Evolutionary conservation across 2,888 invertebrate species (phyloP).

Genomic region (Diloba caeruleocephala): DNA sequence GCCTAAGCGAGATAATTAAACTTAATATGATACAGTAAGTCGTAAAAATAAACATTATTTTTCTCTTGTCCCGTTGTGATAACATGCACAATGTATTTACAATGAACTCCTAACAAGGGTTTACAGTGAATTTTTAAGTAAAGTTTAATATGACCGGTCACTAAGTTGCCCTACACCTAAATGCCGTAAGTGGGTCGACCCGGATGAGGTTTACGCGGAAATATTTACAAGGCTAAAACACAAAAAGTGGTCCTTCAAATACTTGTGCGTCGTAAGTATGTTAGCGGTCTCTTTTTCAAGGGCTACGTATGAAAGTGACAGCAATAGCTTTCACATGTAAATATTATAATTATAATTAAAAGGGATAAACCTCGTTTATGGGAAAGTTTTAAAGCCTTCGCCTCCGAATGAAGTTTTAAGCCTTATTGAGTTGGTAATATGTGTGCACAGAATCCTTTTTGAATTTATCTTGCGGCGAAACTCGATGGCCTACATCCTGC

Average conservation of each 20-base stretch:
- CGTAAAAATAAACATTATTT: neutral
- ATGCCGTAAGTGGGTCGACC: slow-evolving; percentile 71
- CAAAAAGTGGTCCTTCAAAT: slow-evolving; percentile 64
- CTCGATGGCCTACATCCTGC: slow-evolving; percentile 80
- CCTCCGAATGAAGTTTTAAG: slow-evolving; percentile 82
- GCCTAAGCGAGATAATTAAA: too few species aligned
- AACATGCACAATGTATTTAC: slow-evolving; percentile 12
- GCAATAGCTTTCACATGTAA: slow-evolving; percentile 66
- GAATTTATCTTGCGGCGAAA: slow-evolving; percentile 79
- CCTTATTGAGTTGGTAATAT: slow-evolving; percentile 84
- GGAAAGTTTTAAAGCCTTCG: slow-evolving; percentile 75
- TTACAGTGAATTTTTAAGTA: slow-evolving; percentile 55
- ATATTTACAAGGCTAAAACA: slow-evolving; percentile 69
- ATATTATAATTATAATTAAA: slow-evolving; percentile 73
- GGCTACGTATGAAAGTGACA: slow-evolving; percentile 51
- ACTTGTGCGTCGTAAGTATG: slow-evolving; percentile 46
- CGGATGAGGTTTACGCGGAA: slow-evolving; percentile 64
- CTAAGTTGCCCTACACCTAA: slow-evolving; percentile 65
- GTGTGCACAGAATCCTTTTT: slow-evolving; percentile 78
- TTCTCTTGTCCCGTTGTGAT: slow-evolving; percentile 2
- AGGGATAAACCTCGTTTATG: slow-evolving; percentile 77
- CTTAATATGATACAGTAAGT: neutral
- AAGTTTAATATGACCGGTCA: slow-evolving; percentile 61
- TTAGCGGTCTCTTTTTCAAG: slow-evolving; percentile 53
- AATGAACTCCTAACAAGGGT: slow-evolving; percentile 30